These are phyloP conservation scores for Diplazon laetatorius DNA, from an alignment of 2,888 invertebrate genomes.

Conservation along the genomic window DNA sequence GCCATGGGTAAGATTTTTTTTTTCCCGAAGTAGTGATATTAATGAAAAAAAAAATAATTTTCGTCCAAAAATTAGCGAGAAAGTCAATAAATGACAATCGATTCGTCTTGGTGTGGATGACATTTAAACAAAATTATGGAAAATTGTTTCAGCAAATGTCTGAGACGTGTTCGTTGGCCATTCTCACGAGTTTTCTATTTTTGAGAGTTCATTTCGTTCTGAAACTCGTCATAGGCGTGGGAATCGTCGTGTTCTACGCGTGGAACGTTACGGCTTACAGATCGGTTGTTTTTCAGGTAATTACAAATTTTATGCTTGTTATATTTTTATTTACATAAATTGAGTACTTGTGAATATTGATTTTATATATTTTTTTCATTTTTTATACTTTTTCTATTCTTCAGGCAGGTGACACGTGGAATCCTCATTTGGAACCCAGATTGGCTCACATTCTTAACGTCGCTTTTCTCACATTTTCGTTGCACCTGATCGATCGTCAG, in stretches of 20 bases:
- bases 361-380: constrained; percentile 57
- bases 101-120: not conserved
- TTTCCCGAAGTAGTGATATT: not conserved
- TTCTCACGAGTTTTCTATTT: constrained; percentile 91
- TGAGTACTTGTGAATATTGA: too few species aligned
- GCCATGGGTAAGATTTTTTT: constrained; percentile 76
- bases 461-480: constrained; percentile 88
- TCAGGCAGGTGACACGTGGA: constrained; percentile 87
- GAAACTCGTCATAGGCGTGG: constrained; percentile 89
- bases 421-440: constrained; percentile 87
- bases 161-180: constrained; percentile 86
- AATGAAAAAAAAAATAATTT: not conserved
- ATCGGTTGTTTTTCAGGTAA: constrained; percentile 84
- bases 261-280: constrained; percentile 87
- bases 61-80: constrained; percentile 11
- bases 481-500: constrained; percentile 94
- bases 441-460: constrained; percentile 90
- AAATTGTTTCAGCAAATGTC: constrained; percentile 89
- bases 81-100: not conserved
- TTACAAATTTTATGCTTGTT: too few species aligned
- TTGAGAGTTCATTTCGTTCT: constrained; percentile 92
- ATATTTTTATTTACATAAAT: too few species aligned
- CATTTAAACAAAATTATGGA: too few species aligned
- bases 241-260: constrained; percentile 87
- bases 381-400: constrained; percentile 78